Base-by-base conservation (phyloP, 2,888 invertebrate species). In the Rhagium mordax region DNA sequence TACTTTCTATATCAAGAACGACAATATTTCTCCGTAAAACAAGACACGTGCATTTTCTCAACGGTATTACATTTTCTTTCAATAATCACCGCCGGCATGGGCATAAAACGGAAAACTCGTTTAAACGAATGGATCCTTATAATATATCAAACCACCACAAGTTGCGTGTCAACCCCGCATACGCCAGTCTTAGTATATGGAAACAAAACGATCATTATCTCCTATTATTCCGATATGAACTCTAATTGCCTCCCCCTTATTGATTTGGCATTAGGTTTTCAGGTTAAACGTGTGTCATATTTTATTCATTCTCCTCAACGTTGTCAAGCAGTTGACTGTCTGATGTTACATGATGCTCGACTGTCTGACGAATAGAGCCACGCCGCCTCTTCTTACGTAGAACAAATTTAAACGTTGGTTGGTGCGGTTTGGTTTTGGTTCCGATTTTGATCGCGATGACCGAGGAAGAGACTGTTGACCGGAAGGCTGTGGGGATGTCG, bases 401-500 rank as follows among this genome's bases (percentile, higher is more conserved):
- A 41, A 3, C n/a, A n/a, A n/a, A n/a, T 41, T n/a, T 33, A 33
- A 13, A 1, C 33, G 8, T 33, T n/a, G n/a, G 41, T 13, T 5
- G 20, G 18, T 59, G 16, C 15, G 16, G 29, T 7, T 29, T 59
- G 5, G 29, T 15, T 21, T 16, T 18, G 33, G 29, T 33, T 41
- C 8, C 1, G 13, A 41, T 2, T 41, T 33, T 18, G 16, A 10
- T 10, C 13, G 33, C 18, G 6, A 61, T 69, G 53, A 48, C 18
- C 6, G 74, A 74, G 53, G 55, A 68, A 1, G 71, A 75, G 62
- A 60, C 71, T n/a, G 68, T 71, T 16, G 59, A 72, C 1, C 64
- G 71, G n/a, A 73, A 77, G 21, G 20, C 49, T 8, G 48, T 29
- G 24, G 41, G 59, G 33, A 70, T 79, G 41, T 77, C 81, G 6